Base-by-base conservation (phyloP, 2,888 invertebrate genomes). In the Drosophila meridionalis region DNA sequence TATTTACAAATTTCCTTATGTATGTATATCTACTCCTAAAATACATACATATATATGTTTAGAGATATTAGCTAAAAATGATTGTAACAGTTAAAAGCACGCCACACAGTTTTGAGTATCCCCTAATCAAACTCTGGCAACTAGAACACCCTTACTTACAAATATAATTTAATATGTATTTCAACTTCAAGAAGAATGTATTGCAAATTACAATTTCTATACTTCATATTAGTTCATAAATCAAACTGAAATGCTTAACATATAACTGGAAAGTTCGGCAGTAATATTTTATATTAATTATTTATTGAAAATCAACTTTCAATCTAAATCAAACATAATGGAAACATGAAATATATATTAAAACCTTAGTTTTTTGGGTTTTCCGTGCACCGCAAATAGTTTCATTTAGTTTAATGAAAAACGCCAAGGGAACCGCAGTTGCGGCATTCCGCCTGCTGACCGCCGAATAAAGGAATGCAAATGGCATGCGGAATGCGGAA, bases 361-460 rank as follows among this genome's bases (percentile, higher is more conserved):
- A 57, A 40, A 26, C 9, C 52, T 8, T 20, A 36, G 36, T n/a
- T 20, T 42, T 40, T 48, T 26, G 9, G 42, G 9, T 45, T 50
- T 45, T 34, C 8, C 8, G 42, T 26, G 34, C 12, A 26, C 11
- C 34, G 32, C 42, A 30, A 64, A 61, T 30, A 36, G 40, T 57
- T 60, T 47, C 36, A 43, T 57, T 61, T 67, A 4, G 43, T 57
- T 38, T 53, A 28, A 28, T 34, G 36, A 40, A 50, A 48, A 56
- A 26, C 43, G 11, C n/a, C 28, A 38, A 38, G 36, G 14, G 42
- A 64, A 42, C 45, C 57, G 9, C 48, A 66, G 30, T 9, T 50
- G 56, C 30, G 50, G 68, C 32, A 36, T 50, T 50, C 36, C 60
- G 52, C 30, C 40, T 52, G 67, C 26, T 68, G 52, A 48, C 45